phyloP scores from a whole-genome alignment of 2,797 vertebrate species.

The Rhinichthys osculus region DNA sequence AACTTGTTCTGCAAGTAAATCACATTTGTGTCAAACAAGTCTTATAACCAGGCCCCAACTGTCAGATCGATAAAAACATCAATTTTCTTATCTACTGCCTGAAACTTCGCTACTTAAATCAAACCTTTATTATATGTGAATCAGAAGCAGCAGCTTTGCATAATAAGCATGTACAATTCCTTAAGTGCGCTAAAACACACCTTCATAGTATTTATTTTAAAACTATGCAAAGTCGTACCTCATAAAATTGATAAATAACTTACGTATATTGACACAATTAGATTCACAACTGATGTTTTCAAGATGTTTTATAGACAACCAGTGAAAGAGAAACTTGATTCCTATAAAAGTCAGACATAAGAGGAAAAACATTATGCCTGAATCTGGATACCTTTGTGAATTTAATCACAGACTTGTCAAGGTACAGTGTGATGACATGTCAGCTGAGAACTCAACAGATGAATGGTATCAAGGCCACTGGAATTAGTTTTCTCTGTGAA shows the following conservation, averaged over 20 bases:
- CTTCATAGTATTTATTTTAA: constrained; percentile 16
- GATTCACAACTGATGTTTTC: constrained; percentile 29
- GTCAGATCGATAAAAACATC: constrained; percentile 11
- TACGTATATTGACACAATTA: constrained; percentile 47
- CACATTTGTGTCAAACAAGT: constrained; percentile 13
- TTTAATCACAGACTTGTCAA: constrained; percentile 23
- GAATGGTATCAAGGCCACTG: constrained; percentile 62
- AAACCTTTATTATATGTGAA: constrained; percentile 3
- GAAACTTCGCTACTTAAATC: background rate
- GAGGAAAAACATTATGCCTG: background rate
- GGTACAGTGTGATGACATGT: constrained; percentile 30
- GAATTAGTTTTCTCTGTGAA: constrained; percentile 46
- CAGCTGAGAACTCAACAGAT: constrained; percentile 44
- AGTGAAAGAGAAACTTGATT: constrained; percentile 37
- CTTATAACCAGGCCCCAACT: background rate
- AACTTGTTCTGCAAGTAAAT: constrained; percentile 22
- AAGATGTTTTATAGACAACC: constrained; percentile 5
- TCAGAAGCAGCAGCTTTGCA: constrained; percentile 12
- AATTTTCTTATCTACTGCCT: background rate
- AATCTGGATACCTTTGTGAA: constrained; percentile 20
- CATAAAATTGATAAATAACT: background rate
- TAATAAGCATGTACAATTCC: constrained; percentile 9
- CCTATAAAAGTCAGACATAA: constrained; percentile 13
- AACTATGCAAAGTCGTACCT: constrained; percentile 11
- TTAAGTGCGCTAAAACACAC: constrained; percentile 20